phyloP scores from a whole-genome alignment of 2,888 invertebrate genomes.

The Lamproptera curius region DNA sequence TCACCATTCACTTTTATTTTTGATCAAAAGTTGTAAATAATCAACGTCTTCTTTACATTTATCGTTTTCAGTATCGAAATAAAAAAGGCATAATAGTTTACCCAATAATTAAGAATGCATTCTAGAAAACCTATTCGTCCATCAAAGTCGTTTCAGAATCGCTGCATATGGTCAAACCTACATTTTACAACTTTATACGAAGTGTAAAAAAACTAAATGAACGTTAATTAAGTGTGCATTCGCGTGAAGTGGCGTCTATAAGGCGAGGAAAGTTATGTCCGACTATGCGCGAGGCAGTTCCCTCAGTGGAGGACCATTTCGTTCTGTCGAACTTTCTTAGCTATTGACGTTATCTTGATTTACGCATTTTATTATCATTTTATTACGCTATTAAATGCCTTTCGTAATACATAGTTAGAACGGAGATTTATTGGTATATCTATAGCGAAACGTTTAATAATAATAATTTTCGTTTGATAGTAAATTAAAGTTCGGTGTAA shows the following conservation, averaged over 20 bases:
- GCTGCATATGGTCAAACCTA: neutral
- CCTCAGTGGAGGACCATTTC: slow-evolving; percentile 60
- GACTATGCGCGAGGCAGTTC: slow-evolving; percentile 53
- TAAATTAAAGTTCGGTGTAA: neutral
- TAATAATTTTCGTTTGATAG: neutral
- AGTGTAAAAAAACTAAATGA: slow-evolving; percentile 3
- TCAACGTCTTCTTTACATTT: too few species aligned
- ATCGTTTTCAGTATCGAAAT: too few species aligned
- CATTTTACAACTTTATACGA: slow-evolving; percentile 14
- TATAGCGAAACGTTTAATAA: slow-evolving; percentile 19
- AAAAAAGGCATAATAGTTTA: too few species aligned
- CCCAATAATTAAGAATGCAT: too few species aligned
- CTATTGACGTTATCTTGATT: slow-evolving; percentile 74
- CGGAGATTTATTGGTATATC: neutral
- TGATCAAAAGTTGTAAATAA: too few species aligned
- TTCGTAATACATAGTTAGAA: slow-evolving; percentile 38
- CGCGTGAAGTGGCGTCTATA: slow-evolving; percentile 27
- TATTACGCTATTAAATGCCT: slow-evolving; percentile 60
- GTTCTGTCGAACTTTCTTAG: slow-evolving; percentile 60
- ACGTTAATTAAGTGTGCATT: slow-evolving; percentile 30
- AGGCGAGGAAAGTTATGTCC: slow-evolving; percentile 51
- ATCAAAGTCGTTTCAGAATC: too few species aligned
- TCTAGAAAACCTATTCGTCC: too few species aligned
- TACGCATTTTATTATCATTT: slow-evolving; percentile 72
- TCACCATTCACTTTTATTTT: too few species aligned